Percentiles rank a stretch among this genome's conserved stretches.
These are phyloP conservation scores for Macrochelys suwanniensis DNA, from an alignment of 2,797 vertebrate genomes.

Conservation along the genomic window DNA sequence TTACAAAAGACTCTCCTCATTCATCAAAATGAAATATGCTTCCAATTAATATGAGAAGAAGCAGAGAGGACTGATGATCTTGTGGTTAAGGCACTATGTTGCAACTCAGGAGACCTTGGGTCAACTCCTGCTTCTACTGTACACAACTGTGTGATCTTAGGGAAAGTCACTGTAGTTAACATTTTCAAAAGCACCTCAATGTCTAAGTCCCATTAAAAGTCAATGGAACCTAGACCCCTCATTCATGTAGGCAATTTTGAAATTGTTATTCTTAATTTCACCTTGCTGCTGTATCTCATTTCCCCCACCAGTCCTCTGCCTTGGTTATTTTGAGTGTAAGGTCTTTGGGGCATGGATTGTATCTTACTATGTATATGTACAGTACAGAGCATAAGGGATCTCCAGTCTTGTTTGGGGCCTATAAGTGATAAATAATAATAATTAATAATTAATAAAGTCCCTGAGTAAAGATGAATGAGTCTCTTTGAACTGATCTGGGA, in stretches of 20 bases:
- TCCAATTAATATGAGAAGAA: not conserved
- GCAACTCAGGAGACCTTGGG: not conserved
- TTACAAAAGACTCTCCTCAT: not conserved
- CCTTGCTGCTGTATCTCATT: not conserved
- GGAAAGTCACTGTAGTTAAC: not conserved
- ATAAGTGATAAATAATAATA: no score
- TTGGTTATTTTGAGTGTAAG: not conserved
- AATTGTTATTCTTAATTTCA: not conserved
- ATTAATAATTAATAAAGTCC: not conserved
- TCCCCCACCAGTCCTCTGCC: not conserved
- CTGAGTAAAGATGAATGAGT: not conserved
- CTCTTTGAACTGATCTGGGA: not conserved
- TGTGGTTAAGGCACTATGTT: fast-evolving
- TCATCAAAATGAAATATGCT: not conserved
- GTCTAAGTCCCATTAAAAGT: not conserved
- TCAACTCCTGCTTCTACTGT: not conserved
- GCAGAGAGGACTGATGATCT: not conserved
- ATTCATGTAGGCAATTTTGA: not conserved
- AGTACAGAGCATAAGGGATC: not conserved
- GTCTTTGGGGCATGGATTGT: not conserved
- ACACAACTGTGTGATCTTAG: not conserved
- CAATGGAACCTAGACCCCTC: not conserved
- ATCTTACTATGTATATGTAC: not conserved
- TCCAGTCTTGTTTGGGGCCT: not conserved
- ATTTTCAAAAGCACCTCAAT: not conserved